phyloP scores from a whole-genome alignment of 2,888 invertebrate species.

The Drosophila prostipennis region DNA sequence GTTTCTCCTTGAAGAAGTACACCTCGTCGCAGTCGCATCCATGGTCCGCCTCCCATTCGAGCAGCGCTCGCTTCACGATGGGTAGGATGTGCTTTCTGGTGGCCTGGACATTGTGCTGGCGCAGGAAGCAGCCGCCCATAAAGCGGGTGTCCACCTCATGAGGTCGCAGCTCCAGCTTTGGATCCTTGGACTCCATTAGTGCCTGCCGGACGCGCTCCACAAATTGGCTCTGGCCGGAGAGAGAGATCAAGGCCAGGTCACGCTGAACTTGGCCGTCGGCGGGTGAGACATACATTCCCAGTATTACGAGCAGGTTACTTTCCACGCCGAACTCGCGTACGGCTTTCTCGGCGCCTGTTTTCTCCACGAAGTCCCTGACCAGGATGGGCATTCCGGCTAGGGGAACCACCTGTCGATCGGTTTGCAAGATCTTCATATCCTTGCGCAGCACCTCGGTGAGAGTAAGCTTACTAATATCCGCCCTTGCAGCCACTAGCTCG shows the following conservation, averaged over 20 bases:
- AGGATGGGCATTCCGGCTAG: constrained; percentile 85
- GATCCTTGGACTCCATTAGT: constrained; percentile 54
- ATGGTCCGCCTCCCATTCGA: constrained; percentile 55
- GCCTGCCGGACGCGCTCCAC: constrained; percentile 62
- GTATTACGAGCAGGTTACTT: constrained; percentile 85
- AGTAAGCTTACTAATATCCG: constrained; percentile 88
- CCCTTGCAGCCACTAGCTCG: constrained; percentile 87
- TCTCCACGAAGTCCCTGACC: constrained; percentile 74
- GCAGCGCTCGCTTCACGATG: constrained; percentile 85
- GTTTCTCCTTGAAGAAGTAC: constrained; percentile 68
- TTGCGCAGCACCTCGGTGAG: constrained; percentile 89
- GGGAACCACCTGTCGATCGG: constrained; percentile 85
- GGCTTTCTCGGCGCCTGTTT: constrained; percentile 84
- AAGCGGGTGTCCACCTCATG: constrained; percentile 79
- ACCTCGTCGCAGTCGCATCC: constrained; percentile 62
- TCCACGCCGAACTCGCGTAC: constrained; percentile 85
- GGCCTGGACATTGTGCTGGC: constrained; percentile 86
- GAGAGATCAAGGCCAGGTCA: constrained; percentile 86
- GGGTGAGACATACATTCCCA: constrained; percentile 87
- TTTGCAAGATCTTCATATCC: constrained; percentile 89
- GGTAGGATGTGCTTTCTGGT: constrained; percentile 90
- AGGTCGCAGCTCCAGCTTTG: constrained; percentile 82
- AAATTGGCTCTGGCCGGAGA: constrained; percentile 47
- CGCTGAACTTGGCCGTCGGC: constrained; percentile 84
- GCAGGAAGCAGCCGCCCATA: constrained; percentile 85